These are phyloP conservation scores for Cyclopterus lumpus DNA, from an alignment of 2,797 vertebrate species.

Conservation along the genomic window DNA sequence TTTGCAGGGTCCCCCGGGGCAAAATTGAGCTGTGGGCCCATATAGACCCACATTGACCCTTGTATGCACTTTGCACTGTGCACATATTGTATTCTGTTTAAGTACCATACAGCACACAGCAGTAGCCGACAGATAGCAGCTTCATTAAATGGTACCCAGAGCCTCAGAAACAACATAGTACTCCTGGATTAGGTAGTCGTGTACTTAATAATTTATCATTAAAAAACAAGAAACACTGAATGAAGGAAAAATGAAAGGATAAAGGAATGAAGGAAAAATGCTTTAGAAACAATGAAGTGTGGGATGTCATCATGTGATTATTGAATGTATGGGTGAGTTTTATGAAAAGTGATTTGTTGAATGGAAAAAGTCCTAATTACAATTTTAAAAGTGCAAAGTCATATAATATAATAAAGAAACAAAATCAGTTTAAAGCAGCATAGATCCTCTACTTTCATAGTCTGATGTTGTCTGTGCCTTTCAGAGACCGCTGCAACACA, in stretches of 20 bases:
- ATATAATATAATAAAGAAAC: not conserved
- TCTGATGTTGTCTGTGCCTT: conserved; percentile 1
- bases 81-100: too few relatives aligned
- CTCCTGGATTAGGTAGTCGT: not conserved
- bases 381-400: not conserved
- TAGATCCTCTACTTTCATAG: not conserved
- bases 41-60: not conserved
- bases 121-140: not conserved
- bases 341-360: not conserved
- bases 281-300: too few relatives aligned
- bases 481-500: conserved; percentile 12
- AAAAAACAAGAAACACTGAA: too few relatives aligned
- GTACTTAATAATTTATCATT: too few relatives aligned
- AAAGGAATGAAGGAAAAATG: too few relatives aligned
- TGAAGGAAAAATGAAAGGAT: too few relatives aligned
- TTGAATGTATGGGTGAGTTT: not conserved
- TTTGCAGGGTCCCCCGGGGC: not conserved
- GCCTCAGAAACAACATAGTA: not conserved
- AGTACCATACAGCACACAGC: not conserved
- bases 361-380: not conserved
- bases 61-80: not conserved
- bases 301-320: not conserved
- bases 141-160: not conserved
- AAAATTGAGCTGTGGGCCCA: not conserved
- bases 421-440: not conserved